These are phyloP conservation scores for Trichoplax adhaerens DNA, from an alignment of 37 sponge, comb jelly and placozoan genomes.

Conservation along the genomic window DNA sequence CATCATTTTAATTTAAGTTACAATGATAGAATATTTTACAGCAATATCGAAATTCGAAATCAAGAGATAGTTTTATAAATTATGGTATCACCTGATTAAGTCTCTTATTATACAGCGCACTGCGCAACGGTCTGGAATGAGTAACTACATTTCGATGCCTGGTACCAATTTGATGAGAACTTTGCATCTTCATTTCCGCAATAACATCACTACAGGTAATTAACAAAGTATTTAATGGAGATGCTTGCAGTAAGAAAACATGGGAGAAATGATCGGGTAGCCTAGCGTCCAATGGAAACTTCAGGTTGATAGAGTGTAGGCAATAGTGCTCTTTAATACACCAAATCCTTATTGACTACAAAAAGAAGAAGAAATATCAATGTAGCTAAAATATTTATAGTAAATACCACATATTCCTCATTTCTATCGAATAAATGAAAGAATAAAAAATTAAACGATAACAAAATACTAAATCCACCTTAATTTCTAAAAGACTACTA, in stretches of 20 bases:
- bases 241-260: constrained; percentile 2
- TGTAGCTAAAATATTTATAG: not conserved
- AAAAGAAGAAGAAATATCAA: not conserved
- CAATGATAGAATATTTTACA: too few relatives aligned
- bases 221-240: constrained; percentile 9
- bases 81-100: constrained; percentile 63
- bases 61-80: too few relatives aligned
- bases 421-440: too few relatives aligned
- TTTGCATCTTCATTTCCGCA: constrained; percentile 36
- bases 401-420: too few relatives aligned
- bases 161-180: too few relatives aligned
- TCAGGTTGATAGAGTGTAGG: constrained; percentile 49
- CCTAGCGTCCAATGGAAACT: constrained; percentile 66
- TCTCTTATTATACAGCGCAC: constrained; percentile 73
- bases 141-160: constrained; percentile 20
- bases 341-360: constrained; percentile 45
- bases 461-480: too few relatives aligned
- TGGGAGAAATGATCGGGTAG: constrained; percentile 55
- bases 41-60: too few relatives aligned
- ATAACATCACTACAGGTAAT: constrained; percentile 63
- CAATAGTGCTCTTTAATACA: constrained; percentile 61
- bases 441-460: too few relatives aligned
- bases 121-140: constrained; percentile 61
- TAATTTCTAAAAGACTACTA: too few relatives aligned
- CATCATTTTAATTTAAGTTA: too few relatives aligned